Percentiles rank a stretch among this genome's conserved stretches.
Conservation (phyloP, 2,888 invertebrate genomes). For the Brachyopa scutellaris region DNA sequence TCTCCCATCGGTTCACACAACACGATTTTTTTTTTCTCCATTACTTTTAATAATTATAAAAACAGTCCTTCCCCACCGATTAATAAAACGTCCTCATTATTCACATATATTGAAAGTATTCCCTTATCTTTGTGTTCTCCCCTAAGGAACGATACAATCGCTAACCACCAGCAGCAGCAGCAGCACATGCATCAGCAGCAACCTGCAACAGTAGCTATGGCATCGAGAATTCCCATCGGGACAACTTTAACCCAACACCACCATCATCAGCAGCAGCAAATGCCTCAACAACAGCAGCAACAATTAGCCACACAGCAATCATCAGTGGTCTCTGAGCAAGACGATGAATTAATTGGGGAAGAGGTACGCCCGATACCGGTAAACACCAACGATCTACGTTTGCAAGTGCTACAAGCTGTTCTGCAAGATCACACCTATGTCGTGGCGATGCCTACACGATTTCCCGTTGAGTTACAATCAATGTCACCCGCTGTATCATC, state of each 20-base stretch:
- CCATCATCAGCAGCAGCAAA: constrained; percentile 25
- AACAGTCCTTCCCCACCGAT: constrained; percentile 13
- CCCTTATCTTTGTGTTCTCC: constrained; percentile 39
- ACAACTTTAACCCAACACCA: constrained; percentile 40
- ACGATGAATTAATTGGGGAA: constrained; percentile 81
- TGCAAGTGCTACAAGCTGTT: constrained; percentile 80
- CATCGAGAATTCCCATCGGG: constrained; percentile 66
- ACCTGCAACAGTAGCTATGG: constrained; percentile 43
- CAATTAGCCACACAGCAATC: constrained; percentile 50
- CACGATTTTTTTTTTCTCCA: no score
- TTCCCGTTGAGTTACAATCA: constrained; percentile 73
- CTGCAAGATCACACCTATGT: constrained; percentile 81
- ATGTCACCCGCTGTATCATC: constrained; percentile 32
- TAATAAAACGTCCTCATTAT: constrained; percentile 44
- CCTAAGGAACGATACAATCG: constrained; percentile 67
- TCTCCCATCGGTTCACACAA: no score
- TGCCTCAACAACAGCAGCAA: constrained; percentile 28
- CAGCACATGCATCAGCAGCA: constrained; percentile 52
- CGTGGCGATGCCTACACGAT: constrained; percentile 76
- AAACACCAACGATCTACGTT: constrained; percentile 78
- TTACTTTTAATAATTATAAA: no score
- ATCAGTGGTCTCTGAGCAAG: constrained; percentile 74
- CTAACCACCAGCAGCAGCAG: constrained; percentile 40
- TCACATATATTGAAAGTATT: constrained; percentile 71
- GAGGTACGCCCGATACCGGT: constrained; percentile 81